These are phyloP conservation scores for Rhynchomys soricoides DNA, from an alignment of 2,113 vertebrate species.

Conservation along the genomic window DNA sequence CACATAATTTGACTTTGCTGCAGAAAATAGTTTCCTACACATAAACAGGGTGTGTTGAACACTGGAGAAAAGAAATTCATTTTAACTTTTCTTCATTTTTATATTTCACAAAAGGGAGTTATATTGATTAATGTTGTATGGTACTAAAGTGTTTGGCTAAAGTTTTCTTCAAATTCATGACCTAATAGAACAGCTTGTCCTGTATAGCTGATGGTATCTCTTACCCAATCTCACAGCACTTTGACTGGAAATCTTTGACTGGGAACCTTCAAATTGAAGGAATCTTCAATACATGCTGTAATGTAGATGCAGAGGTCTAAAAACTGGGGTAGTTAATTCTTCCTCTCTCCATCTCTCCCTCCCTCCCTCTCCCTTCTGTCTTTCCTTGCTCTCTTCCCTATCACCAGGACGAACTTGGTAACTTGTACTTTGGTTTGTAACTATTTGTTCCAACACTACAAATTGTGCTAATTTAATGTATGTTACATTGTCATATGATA, in stretches of 20 bases:
- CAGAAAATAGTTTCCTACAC: neutral
- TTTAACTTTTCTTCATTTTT: neutral
- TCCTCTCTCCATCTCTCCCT: neutral
- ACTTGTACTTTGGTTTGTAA: neutral
- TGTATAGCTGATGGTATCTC: accelerated
- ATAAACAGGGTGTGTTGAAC: neutral
- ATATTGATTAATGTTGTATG: neutral
- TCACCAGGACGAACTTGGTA: neutral
- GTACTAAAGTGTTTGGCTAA: neutral
- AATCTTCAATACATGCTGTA: neutral
- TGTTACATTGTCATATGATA: neutral
- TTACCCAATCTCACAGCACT: neutral
- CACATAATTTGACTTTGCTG: neutral
- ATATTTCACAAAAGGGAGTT: neutral
- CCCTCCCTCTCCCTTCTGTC: accelerated
- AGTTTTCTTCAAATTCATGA: neutral
- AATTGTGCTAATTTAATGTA: neutral
- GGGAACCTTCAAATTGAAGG: neutral
- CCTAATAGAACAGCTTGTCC: neutral
- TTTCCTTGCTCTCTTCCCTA: neutral
- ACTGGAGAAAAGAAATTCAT: neutral
- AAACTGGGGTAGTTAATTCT: neutral
- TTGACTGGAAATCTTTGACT: neutral
- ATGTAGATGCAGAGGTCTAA: neutral
- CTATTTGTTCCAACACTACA: neutral